phyloP scores from a whole-genome alignment of 2,888 invertebrate genomes.

The Phalangium opilio region DNA sequence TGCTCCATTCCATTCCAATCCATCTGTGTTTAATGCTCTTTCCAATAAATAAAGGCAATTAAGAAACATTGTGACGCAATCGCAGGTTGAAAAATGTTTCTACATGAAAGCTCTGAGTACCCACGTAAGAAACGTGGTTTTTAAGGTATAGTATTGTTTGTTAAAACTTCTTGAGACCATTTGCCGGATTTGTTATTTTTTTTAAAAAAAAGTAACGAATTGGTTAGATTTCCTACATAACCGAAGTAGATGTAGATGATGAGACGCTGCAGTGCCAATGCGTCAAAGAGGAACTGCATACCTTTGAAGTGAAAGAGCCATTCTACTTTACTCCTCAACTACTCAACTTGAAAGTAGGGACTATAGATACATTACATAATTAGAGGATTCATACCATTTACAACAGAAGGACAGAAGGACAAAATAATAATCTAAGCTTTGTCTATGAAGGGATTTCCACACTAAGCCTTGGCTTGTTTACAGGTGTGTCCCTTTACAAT shows the following conservation, averaged over 20 bases:
- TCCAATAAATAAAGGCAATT: no score
- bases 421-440: no score
- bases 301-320: conserved; percentile 27
- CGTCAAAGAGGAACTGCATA: conserved; percentile 26
- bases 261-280: conserved; percentile 27
- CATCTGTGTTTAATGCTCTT: no score
- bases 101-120: conserved; percentile 20
- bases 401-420: no score
- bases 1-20: no score
- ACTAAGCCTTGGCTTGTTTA: no score
- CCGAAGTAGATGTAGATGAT: conserved; percentile 24
- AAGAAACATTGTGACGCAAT: no score
- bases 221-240: conserved; percentile 26
- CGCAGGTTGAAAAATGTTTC: conserved; percentile 23
- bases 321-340: conserved; percentile 30
- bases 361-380: no score
- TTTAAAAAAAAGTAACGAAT: no score
- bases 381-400: no score
- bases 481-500: no score
- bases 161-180: not conserved
- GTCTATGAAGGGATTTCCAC: no score
- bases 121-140: conserved; percentile 11
- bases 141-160: conserved; percentile 14
- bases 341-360: conserved; percentile 29
- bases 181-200: conserved; percentile 5